Base-by-base conservation (phyloP, 2,797 vertebrate species). In the Urosaurus nigricauda region DNA sequence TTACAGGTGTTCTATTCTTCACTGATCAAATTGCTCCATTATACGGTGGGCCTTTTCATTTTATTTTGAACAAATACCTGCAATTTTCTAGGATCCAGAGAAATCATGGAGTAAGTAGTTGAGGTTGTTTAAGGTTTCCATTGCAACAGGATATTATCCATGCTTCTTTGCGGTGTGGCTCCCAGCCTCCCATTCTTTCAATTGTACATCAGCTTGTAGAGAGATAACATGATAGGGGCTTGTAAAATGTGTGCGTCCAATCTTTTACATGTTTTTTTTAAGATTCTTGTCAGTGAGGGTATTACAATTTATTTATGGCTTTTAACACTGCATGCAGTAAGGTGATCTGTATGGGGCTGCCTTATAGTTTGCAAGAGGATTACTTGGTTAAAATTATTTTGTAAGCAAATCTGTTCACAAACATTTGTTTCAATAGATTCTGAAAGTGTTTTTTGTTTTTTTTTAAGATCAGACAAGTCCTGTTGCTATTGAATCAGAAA, bases 61-160 rank as follows among this genome's bases (percentile, higher is more conserved):
- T 96, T 95, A 93, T 96, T 97, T 96, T 95, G 95, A 96, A 95
- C 95, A 97, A 97, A 97, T 96, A 95, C 95, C 96, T 93, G 92
- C 96, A 96, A 96, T 97, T 97, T 95, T 87, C 93, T 79, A 78
- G 94, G 91, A 96, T 91, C 94, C 94, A 93, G 93, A 89, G 91
- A 96, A 94, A 95, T 91, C 94, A 94, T 5, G 68, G 73, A 93
- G 83, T 95, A 92, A 94, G 93, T 91, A 95, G 95, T 88, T 93
- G 94, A 87, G 94, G 91, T 96, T 96, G 95, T 96, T 96, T 96
- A 96, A 96, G 94, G 93, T 89, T 96, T 96, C 94, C 83, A 80
- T 96, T 95, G 96, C 94, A 95, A 95, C 92, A 93, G 96, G 88
- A 96, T 96, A 97, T 96, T 94, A 95, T 94, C 94, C 90, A 91